Base-by-base conservation (phyloP, 2,797 vertebrate genomes). In the Darevskia mixta region DNA sequence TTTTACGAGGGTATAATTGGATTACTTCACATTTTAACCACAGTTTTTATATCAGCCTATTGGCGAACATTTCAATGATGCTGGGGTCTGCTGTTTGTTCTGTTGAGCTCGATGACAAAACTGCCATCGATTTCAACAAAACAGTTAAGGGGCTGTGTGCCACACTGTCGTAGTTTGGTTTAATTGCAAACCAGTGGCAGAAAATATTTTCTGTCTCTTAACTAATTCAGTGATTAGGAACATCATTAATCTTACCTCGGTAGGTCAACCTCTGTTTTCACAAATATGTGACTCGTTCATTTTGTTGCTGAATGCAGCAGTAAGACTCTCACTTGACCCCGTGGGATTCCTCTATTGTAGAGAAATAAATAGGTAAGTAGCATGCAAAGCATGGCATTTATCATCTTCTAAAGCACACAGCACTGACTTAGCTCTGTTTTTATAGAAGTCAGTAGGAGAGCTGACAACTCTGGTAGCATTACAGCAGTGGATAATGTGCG, bases 1-100 rank as follows among this genome's bases (percentile, higher is more conserved):
- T 85, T 93, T 79, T 85, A 92, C 90, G 79, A 94, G 90, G 85
- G 75, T 86, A 88, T 91, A 91, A 94, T 92, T 90, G 23, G 27
- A 85, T 93, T 92, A 77, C 79, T 2, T 29, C 49, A 81, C 76
- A 87, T 91, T 91, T 94, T 90, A 89, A 64, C 91, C n/a, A 61
- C 71, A 78, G 5, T n/a, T 90, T 90, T 88, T 75, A 83, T 11
- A 2, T 61, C 82, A 76, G 3, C 78, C 4, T 2, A 23, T 84
- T 91, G 85, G 10, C 77, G 90, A 75, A 0, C 29, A 85, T 80
- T 86, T 80, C 81, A 88, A 90, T 13, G 79, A 29, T 86, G 83
- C 41, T 1, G 0, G 83, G 49, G 1, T 69, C 64, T 85, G 25
- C 13, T 89, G 1, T 4, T 89, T 38, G 85, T 90, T 86, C 89